phyloP scores from a whole-genome alignment of 2,113 vertebrate species.

The Oostethus manadensis region DNA sequence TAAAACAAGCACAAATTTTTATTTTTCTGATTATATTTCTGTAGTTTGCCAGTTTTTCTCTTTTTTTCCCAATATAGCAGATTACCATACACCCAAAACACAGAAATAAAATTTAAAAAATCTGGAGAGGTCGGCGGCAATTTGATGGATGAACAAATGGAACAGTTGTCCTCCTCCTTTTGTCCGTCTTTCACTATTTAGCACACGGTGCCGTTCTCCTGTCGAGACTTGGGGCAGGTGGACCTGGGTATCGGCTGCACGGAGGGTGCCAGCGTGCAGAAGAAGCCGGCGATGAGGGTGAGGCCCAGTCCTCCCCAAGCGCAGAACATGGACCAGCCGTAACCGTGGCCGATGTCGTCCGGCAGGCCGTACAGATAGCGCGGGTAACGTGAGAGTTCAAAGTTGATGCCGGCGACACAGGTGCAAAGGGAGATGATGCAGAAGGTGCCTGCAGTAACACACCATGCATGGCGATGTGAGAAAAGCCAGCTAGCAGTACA shows the following conservation, averaged over 20 bases:
- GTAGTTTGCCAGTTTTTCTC: constrained; percentile 36
- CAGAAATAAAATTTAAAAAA: constrained; percentile 30
- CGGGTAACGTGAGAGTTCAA: constrained; percentile 93
- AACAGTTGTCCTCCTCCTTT: constrained; percentile 22
- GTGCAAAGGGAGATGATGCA: constrained; percentile 98
- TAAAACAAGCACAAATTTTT: constrained; percentile 48
- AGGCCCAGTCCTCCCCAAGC: constrained; percentile 95
- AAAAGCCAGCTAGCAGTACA: background rate
- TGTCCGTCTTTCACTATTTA: constrained; percentile 59
- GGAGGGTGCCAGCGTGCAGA: constrained; percentile 96
- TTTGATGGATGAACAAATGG: constrained; percentile 28
- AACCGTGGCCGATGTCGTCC: constrained; percentile 94
- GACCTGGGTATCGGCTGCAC: constrained; percentile 94
- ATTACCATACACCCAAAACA: constrained; percentile 57
- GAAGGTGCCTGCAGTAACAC: constrained; percentile 82
- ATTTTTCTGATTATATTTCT: constrained; percentile 38
- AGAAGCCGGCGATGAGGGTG: constrained; percentile 94
- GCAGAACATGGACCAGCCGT: constrained; percentile 99
- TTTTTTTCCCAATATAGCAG: constrained; percentile 55
- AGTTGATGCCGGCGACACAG: constrained; percentile 96
- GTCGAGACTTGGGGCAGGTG: constrained; percentile 92
- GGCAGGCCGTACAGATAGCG: constrained; percentile 91
- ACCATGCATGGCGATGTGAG: background rate
- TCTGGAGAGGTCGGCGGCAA: constrained; percentile 39
- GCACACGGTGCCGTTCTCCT: constrained; percentile 96